phyloP scores from a whole-genome alignment of 2,888 invertebrate species.

The Caenorhabditis uteleia region DNA sequence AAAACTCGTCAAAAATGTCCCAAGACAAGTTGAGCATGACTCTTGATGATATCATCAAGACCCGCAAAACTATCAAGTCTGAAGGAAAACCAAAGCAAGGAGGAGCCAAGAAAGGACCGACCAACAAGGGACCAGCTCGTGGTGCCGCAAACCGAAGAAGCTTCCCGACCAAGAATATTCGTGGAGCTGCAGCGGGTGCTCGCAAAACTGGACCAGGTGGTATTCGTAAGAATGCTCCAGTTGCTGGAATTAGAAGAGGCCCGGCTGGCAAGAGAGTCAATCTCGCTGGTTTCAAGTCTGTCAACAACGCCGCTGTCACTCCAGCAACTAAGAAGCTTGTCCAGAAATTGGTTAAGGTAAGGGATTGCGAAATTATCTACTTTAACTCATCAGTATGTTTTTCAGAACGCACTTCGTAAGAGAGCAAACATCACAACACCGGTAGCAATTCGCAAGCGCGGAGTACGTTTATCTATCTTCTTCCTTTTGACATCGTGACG shows the following conservation, averaged over 20 bases:
- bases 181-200: conserved; percentile 13
- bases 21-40: conserved; percentile 38
- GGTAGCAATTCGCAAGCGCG: conserved; percentile 24
- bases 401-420: conserved; percentile 39
- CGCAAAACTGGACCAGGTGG: conserved; percentile 7
- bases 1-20: no score
- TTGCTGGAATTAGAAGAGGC: conserved; percentile 1
- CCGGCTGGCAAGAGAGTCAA: conserved; percentile 3
- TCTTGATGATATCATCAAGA: conserved; percentile 39
- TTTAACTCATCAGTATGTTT: not conserved
- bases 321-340: conserved; percentile 34
- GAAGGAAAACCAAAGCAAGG: conserved; percentile 5
- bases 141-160: conserved; percentile 2
- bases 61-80: no score
- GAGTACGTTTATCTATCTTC: conserved; percentile 31
- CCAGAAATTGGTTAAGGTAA: conserved; percentile 38
- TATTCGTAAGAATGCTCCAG: not conserved
- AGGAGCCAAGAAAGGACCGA: conserved; percentile 9
- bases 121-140: not conserved
- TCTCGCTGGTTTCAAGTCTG: conserved; percentile 10
- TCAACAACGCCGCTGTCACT: conserved; percentile 2
- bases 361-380: no score
- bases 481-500: no score
- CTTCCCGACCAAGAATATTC: conserved; percentile 8
- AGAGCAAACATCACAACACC: conserved; percentile 16